Percentiles rank a stretch among this genome's conserved stretches.
phyloP scores from a whole-genome alignment of 2,113 vertebrate genomes.

The Syngnathus scovelli region DNA sequence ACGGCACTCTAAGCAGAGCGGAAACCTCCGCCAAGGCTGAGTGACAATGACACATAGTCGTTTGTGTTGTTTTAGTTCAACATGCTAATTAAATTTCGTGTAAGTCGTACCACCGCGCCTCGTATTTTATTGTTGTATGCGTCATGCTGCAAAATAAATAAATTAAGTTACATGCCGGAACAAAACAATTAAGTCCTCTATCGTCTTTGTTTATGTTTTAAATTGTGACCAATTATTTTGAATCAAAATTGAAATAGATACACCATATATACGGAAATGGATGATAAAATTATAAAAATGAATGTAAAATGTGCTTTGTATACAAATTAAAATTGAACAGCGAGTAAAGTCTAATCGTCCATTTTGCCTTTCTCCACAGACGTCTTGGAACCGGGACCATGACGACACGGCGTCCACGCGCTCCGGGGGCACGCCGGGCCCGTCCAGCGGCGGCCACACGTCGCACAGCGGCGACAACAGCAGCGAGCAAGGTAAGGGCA shows the following conservation, averaged over 20 bases:
- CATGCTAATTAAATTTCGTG: not conserved
- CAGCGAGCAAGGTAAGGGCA: constrained; percentile 91
- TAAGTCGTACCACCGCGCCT: not conserved
- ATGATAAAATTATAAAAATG: not conserved
- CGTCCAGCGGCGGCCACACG: constrained; percentile 96
- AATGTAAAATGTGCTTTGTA: not conserved
- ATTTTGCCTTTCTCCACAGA: constrained; percentile 66
- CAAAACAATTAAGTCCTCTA: too few species aligned
- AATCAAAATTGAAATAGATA: not conserved
- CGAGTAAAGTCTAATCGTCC: constrained; percentile 7
- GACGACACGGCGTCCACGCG: constrained; percentile 96
- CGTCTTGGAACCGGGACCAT: constrained; percentile 98
- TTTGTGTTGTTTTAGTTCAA: not conserved
- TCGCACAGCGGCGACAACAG: constrained; percentile 99
- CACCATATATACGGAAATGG: not conserved
- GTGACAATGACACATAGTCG: not conserved
- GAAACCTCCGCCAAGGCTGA: constrained; percentile 1
- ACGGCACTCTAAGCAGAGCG: not conserved
- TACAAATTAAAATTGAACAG: not conserved
- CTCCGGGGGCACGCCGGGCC: constrained; percentile 93
- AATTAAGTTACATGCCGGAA: not conserved
- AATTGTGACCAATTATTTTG: not conserved
- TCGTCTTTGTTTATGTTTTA: not conserved
- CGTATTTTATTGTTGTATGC: not conserved
- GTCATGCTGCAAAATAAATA: not conserved